Conservation (phyloP, 2,888 invertebrate species). For the Cetonia aurata region DNA sequence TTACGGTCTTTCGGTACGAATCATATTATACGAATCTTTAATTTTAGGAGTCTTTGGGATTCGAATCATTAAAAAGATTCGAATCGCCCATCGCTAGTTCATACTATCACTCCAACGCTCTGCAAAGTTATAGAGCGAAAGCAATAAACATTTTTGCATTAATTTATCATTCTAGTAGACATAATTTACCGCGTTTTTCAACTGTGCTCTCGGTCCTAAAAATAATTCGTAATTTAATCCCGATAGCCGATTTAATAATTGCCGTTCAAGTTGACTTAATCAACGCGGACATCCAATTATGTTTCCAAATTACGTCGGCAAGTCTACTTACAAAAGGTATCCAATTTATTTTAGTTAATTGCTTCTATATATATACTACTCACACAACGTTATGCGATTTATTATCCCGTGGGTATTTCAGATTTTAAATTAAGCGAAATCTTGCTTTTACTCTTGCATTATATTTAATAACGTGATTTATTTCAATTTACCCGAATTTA, state of each 20-base stretch:
- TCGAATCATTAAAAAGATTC: too few species aligned
- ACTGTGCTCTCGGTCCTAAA: constrained; percentile 14
- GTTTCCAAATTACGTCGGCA: constrained; percentile 43
- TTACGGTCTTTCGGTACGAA: too few species aligned
- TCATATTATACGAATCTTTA: too few species aligned
- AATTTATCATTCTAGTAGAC: constrained; percentile 15
- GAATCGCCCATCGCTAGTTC: too few species aligned
- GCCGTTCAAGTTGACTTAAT: constrained; percentile 37
- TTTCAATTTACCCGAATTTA: too few species aligned
- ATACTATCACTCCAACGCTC: too few species aligned
- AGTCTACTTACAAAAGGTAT: constrained; percentile 46
- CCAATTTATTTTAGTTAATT: constrained; percentile 48
- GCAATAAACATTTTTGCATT: constrained; percentile 15
- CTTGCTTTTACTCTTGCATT: background rate
- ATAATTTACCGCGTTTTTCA: constrained; percentile 18
- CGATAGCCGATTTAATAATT: constrained; percentile 22
- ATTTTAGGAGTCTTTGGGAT: too few species aligned
- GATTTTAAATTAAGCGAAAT: background rate
- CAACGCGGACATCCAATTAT: constrained; percentile 47
- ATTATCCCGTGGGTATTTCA: background rate
- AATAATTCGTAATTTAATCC: constrained; percentile 33
- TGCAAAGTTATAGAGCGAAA: too few species aligned
- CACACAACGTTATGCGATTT: background rate
- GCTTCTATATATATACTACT: constrained; percentile 8
- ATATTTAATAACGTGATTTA: background rate